Evolutionary conservation across 2,113 vertebrate genomes (phyloP), one percentile per base, ranked within the genome.

Genomic region (Thermophis baileyi): DNA sequence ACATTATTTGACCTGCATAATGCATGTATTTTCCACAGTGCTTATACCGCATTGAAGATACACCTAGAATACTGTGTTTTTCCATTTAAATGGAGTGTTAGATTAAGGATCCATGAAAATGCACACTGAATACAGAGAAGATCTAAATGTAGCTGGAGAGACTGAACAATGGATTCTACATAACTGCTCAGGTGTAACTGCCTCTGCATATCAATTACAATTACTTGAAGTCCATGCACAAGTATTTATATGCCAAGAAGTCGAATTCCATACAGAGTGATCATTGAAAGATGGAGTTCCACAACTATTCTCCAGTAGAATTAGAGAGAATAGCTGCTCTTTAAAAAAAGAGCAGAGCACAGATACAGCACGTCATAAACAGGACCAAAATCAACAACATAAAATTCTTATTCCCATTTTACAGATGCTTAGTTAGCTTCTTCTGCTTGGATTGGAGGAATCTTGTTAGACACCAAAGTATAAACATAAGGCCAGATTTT

Each of bases 401-500:
- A 53, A 27, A 81, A 9, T 90, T 96, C 89, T 87, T 88, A 93
- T 57, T 94, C 96, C 96, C 95, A 92, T 89, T 57, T 47, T 27
- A 16, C 1, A 49, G 49, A 51, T 81, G 95, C 90, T 95, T 96
- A 97, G 93, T 97, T 96, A 44, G 97, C 97, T 94, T 97, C 94
- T 0, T 97, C 97, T 0, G 96, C 91, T 2, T 97, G 97, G 69
- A 98, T 1, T 0, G 97, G 97, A 1, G 97, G 96, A 94, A 99
- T 98, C 97, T 97, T 99, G 95, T 96, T 97, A 57, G 97, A 98
- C 94, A 99, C 98, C 88, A 99, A 98, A 0, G 97, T 97, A 96
- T 98, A 98, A 96, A 99, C 98, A 1, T 99, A 98, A 0, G 99
- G 99, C 99, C 99, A 99, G 96, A 99, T 99, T 96, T 97, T 98